These are phyloP conservation scores for Diachasmimorpha longicaudata DNA, from an alignment of 1,140 invertebrate genomes.

Conservation along the genomic window DNA sequence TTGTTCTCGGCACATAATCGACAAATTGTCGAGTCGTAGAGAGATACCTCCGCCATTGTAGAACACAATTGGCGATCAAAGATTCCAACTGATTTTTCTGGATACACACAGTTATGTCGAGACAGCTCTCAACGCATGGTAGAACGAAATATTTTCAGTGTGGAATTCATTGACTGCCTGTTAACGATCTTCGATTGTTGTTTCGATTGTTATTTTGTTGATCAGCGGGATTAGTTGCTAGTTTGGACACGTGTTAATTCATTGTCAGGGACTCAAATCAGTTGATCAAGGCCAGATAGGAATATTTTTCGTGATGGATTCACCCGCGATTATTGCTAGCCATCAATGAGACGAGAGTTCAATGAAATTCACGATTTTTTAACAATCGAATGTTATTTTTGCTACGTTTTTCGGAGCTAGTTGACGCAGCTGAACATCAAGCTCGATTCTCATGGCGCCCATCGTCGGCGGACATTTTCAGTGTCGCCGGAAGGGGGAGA, in stretches of 20 bases:
- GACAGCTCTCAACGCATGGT: background rate
- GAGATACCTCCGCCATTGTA: conserved; percentile 52
- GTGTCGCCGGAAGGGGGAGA: background rate
- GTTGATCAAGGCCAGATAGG: no score
- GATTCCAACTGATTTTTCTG: background rate
- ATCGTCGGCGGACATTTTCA: background rate
- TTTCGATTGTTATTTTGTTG: background rate
- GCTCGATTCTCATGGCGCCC: background rate
- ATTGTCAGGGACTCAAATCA: background rate
- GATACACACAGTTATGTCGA: background rate
- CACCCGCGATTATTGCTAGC: background rate
- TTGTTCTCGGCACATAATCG: conserved; percentile 76
- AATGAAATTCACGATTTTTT: background rate
- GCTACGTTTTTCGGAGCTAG: background rate
- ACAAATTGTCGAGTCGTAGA: conserved; percentile 74
- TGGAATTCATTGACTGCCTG: no score
- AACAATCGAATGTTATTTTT: background rate
- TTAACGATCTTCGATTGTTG: background rate
- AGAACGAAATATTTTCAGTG: no score
- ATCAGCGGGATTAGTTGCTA: background rate
- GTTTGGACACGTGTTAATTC: background rate
- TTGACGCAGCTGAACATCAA: background rate
- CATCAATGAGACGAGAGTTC: background rate
- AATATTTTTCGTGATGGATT: background rate
- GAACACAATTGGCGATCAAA: background rate